Conservation (phyloP, 2,888 invertebrate species). For the Leptinotarsa juncta region DNA sequence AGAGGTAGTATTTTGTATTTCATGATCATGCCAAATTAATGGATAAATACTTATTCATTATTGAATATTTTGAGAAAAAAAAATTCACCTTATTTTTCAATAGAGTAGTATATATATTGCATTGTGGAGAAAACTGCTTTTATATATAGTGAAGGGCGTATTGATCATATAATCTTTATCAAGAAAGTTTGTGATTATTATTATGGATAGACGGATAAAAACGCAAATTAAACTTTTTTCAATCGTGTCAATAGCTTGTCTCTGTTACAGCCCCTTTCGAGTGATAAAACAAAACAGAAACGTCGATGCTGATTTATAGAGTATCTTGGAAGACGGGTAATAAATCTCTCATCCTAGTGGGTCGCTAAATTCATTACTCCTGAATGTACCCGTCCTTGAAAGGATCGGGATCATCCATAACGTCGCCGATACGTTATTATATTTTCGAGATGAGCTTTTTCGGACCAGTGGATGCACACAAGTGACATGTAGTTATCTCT, state of each 20-base stretch:
- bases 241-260: not conserved
- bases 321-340: constrained; percentile 1
- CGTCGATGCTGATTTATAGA: constrained; percentile 27
- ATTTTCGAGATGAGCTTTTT: constrained; percentile 54
- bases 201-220: no score
- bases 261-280: not conserved
- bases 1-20: no score
- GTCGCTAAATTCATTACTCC: constrained; percentile 42
- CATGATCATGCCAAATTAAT: no score
- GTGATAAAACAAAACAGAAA: constrained; percentile 12
- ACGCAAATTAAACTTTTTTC: not conserved
- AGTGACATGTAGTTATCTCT: constrained; percentile 55
- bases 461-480: constrained; percentile 54
- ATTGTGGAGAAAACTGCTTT: no score
- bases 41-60: no score
- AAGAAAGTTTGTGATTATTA: no score
- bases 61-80: no score
- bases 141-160: no score
- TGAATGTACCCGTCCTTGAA: constrained; percentile 31
- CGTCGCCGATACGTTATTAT: constrained; percentile 45
- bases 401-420: constrained; percentile 38
- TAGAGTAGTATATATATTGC: no score
- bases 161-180: no score
- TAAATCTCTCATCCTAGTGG: constrained; percentile 32
- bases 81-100: no score